Evolutionary conservation across 2,113 vertebrate species (phyloP).

Genomic region (Dasyornis broadbenti): DNA sequence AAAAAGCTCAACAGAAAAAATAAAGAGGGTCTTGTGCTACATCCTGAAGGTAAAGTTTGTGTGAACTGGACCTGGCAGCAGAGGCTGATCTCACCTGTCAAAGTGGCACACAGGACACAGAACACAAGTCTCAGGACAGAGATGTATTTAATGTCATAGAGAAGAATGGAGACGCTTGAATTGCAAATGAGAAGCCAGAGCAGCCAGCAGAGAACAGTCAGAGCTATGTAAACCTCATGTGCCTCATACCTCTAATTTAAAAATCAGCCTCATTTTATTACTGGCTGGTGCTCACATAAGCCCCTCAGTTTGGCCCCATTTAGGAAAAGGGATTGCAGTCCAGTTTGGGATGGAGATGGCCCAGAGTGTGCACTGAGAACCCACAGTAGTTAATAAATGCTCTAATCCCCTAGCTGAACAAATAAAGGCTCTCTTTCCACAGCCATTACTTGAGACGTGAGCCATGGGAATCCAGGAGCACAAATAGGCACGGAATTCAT

Average conservation of each 20-base stretch:
- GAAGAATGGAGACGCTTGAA: background rate
- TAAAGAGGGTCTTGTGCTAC: background rate
- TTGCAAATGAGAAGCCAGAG: background rate
- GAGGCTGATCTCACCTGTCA: background rate
- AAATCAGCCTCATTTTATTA: background rate
- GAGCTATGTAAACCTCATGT: background rate
- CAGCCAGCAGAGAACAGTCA: background rate
- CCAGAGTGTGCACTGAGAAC: background rate
- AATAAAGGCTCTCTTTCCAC: background rate
- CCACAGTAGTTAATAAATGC: background rate
- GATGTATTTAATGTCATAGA: background rate
- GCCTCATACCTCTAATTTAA: background rate
- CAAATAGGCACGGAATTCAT: background rate
- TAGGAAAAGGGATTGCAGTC: background rate
- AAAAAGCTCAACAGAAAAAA: background rate
- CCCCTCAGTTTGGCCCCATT: background rate
- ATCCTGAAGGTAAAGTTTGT: background rate
- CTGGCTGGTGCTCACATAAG: background rate
- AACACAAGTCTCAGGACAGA: background rate
- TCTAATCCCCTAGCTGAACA: background rate
- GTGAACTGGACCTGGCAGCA: background rate
- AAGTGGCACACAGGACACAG: background rate
- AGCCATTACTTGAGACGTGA: background rate
- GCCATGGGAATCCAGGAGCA: background rate
- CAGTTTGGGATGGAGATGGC: background rate